Percentiles rank a stretch among this genome's conserved stretches.
Conservation (phyloP, 1,140 invertebrate species). For the Portunus trituberculatus region DNA sequence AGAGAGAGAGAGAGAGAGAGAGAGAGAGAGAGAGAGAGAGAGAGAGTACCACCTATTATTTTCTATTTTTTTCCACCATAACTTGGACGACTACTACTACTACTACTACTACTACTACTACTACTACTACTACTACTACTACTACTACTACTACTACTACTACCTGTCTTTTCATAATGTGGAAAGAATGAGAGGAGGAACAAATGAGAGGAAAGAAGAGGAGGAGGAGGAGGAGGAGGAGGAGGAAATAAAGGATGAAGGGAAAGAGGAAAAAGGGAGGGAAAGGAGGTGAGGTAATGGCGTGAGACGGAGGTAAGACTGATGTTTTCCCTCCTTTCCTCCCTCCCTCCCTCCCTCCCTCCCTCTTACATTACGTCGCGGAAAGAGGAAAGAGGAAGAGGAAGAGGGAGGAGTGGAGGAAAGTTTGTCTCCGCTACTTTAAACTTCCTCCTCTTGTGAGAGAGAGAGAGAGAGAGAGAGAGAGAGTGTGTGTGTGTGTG, state of each 20-base stretch:
- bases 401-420: not conserved
- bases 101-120: conserved; percentile 23
- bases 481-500: too few relatives aligned
- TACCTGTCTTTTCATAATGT: not conserved
- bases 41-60: too few relatives aligned
- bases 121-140: conserved; percentile 22
- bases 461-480: too few relatives aligned
- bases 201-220: too few relatives aligned
- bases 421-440: conserved; percentile 22
- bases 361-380: not conserved
- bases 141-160: not conserved
- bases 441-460: not conserved
- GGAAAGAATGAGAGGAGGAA: not conserved
- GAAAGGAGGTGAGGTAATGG: not conserved
- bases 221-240: not conserved
- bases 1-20: too few relatives aligned
- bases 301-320: not conserved
- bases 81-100: not conserved
- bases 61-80: not conserved
- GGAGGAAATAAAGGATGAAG: not conserved
- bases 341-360: not conserved
- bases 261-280: not conserved
- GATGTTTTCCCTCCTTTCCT: not conserved
- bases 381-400: conserved; percentile 20
- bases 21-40: too few relatives aligned